phyloP scores from a whole-genome alignment of 2,113 vertebrate species.

The Ceyx margarethae region DNA sequence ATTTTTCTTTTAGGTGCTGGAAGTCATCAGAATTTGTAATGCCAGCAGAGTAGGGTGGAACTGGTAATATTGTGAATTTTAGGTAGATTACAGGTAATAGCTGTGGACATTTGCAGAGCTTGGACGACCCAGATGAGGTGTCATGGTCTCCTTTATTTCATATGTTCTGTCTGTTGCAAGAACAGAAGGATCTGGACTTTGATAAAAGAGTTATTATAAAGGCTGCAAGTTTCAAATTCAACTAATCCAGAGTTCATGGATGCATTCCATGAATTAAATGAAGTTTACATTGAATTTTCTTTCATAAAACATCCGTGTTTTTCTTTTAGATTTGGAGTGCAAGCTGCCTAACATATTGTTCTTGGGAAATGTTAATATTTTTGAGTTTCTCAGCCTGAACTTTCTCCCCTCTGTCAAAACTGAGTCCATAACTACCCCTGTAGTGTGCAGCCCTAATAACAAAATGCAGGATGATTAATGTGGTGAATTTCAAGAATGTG shows the following conservation, averaged over 20 bases:
- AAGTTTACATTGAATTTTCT: background rate
- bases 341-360: background rate
- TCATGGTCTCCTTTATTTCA: background rate
- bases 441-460: background rate
- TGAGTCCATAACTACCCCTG: background rate
- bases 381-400: background rate
- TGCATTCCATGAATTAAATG: background rate
- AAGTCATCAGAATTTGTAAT: too few species aligned
- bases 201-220: background rate
- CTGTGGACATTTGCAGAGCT: background rate
- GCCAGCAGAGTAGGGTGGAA: too few species aligned
- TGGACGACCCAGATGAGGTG: background rate
- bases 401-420: background rate
- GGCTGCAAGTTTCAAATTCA: background rate
- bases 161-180: background rate
- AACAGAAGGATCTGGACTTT: background rate
- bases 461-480: background rate
- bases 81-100: background rate
- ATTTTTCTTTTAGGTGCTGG: too few species aligned
- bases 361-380: background rate
- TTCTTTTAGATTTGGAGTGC: background rate
- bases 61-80: background rate
- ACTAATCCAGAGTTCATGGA: background rate
- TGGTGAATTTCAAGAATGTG: background rate
- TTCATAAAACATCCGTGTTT: background rate